These are phyloP conservation scores for Drosophila neotestacea DNA, from an alignment of 2,888 invertebrate genomes.

Conservation along the genomic window DNA sequence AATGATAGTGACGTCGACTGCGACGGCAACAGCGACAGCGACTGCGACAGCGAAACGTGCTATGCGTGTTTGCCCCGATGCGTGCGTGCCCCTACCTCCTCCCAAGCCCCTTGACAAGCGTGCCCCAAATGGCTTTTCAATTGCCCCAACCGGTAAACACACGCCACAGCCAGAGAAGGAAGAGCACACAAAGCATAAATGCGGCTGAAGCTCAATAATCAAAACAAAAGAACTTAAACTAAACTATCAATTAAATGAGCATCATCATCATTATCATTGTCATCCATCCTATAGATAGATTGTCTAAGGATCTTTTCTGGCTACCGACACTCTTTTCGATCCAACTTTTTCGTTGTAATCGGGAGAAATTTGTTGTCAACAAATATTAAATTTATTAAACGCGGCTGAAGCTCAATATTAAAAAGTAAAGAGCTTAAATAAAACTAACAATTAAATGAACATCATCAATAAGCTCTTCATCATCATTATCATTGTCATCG, in stretches of 20 bases:
- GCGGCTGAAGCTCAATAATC: conserved; percentile 70
- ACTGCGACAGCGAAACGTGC: conserved; percentile 45
- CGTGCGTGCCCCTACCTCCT: conserved; percentile 50
- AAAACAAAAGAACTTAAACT: conserved; percentile 65
- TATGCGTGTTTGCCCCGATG: conserved; percentile 64
- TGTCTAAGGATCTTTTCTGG: neutral
- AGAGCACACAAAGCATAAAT: conserved; percentile 68
- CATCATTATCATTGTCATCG: too few relatives aligned
- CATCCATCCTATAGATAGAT: neutral
- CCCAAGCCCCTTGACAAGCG: conserved; percentile 4
- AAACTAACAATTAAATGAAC: too few relatives aligned
- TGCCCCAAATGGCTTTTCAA: conserved; percentile 75
- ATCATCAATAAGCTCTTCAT: too few relatives aligned
- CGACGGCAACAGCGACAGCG: conserved; percentile 17
- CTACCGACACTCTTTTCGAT: too few relatives aligned
- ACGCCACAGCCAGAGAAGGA: conserved; percentile 33
- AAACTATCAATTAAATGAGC: conserved; percentile 26
- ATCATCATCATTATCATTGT: conserved; percentile 24
- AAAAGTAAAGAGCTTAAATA: too few relatives aligned
- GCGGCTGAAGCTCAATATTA: too few relatives aligned
- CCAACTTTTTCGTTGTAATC: too few relatives aligned
- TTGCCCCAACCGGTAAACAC: conserved; percentile 70
- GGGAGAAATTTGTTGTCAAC: too few relatives aligned
- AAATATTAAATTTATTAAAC: too few relatives aligned
- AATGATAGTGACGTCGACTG: conserved; percentile 42